phyloP scores from a whole-genome alignment of 2,113 vertebrate genomes.

The Corapipo altera region DNA sequence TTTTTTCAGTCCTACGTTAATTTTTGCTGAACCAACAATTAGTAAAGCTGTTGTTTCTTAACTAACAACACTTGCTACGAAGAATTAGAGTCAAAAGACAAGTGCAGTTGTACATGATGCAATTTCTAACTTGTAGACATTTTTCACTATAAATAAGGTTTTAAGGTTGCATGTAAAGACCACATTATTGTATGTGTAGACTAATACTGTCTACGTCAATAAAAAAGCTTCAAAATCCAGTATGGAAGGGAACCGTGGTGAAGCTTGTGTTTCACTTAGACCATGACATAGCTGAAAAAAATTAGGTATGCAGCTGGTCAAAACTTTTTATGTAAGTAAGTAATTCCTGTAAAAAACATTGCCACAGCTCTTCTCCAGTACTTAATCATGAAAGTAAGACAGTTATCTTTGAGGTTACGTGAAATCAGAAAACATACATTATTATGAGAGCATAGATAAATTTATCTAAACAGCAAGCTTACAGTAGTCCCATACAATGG shows the following conservation, averaged over 20 bases:
- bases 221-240: background rate
- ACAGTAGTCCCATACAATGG: background rate
- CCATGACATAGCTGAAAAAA: background rate
- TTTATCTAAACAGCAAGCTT: background rate
- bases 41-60: background rate
- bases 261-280: background rate
- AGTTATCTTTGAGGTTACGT: background rate
- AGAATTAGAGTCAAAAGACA: background rate
- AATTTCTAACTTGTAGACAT: background rate
- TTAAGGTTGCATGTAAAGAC: background rate
- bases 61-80: background rate
- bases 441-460: background rate
- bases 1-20: background rate
- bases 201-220: background rate
- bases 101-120: background rate
- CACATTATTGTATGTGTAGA: background rate
- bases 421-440: background rate
- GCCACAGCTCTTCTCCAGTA: background rate
- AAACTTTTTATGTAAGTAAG: background rate
- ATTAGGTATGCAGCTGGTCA: background rate
- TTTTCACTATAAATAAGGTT: background rate
- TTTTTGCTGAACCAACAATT: background rate
- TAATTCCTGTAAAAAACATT: background rate
- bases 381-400: background rate
- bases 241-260: background rate